phyloP scores from a whole-genome alignment of 2,888 invertebrate species.

The Nudaria mundana region DNA sequence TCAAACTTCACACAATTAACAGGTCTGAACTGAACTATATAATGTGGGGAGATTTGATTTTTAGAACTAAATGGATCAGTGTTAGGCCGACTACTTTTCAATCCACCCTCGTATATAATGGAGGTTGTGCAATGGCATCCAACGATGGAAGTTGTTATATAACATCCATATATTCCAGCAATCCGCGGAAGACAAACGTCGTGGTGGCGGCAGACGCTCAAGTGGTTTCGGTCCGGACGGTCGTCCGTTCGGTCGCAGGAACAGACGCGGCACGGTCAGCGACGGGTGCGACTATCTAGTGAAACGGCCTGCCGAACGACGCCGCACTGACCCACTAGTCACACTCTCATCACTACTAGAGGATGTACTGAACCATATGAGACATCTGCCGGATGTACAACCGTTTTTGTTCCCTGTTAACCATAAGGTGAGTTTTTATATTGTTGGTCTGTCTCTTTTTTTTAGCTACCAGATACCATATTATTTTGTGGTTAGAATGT shows the following conservation, averaged over 20 bases:
- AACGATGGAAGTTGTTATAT: too few relatives aligned
- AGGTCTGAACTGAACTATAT: too few relatives aligned
- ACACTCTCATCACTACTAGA: slow-evolving; percentile 96
- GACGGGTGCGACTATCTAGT: slow-evolving; percentile 91
- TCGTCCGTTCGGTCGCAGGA: slow-evolving; percentile 51
- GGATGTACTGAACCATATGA: slow-evolving; percentile 94
- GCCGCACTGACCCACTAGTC: slow-evolving; percentile 97
- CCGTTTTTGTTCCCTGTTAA: slow-evolving; percentile 97
- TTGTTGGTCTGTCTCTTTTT: too few relatives aligned
- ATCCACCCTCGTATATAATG: too few relatives aligned
- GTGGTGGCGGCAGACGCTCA: slow-evolving; percentile 86
- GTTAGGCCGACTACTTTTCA: too few relatives aligned
- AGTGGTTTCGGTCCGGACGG: slow-evolving; percentile 65
- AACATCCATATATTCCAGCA: too few relatives aligned
- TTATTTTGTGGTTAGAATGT: too few relatives aligned
- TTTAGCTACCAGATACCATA: too few relatives aligned
- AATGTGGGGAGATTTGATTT: too few relatives aligned
- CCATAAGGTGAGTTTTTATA: slow-evolving; percentile 83
- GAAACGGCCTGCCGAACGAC: slow-evolving; percentile 91
- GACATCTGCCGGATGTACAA: slow-evolving; percentile 94
- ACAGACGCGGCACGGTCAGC: slow-evolving; percentile 57
- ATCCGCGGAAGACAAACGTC: slow-evolving; percentile 93
- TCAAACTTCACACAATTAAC: too few relatives aligned
- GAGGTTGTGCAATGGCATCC: too few relatives aligned
- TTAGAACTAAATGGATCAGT: too few relatives aligned